Base-by-base conservation (phyloP, 2,888 invertebrate genomes). In the Netelia virgata region DNA sequence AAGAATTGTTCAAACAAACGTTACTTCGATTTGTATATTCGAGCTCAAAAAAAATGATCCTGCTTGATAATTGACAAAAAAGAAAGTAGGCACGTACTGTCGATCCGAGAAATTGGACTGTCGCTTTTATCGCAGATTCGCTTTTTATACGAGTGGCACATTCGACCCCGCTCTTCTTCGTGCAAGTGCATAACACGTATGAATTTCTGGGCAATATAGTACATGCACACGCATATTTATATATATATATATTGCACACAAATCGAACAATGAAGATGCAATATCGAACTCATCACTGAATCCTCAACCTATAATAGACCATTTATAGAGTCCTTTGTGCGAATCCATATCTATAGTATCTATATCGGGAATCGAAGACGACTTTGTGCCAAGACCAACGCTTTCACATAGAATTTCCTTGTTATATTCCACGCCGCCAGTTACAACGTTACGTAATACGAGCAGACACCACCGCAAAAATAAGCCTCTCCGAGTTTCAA, bases 191-290 rank as follows among this genome's bases (percentile, higher is more conserved):
- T 36, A 36, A 36, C 36, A 6, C 6, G 36, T 8, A 5, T 36
- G 36, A 36, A 36, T 36, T 36, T 36, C 36, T 36, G 36, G 5
- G 36, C 6, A 36, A 6, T 36, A 36, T 6, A 36, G 8, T 6
- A 36, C 6, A 36, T 36, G 6, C 36, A 36, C 36, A 36, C 36
- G 6, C 36, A 36, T 1, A 36, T 5, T 6, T 36, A 36, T 36
- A 36, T 36, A 36, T 36, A 36, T 36, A 36, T 36, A 18, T 57
- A 57, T 57, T 57, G 20, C 2, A 57, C 36, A 53, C 18, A 57
- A 64, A 55, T 64, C 64, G 47, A 64, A 75, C 64, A 66, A 41
- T 66, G 55, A 64, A 66, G 14, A 64, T 18, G 64, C 41, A 75
- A 64, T 66, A 66, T 75, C 28, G 64, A 0, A 14, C 28, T 41